A percentile compares a stretch with the other conserved stretches of the same genome.
phyloP scores from a whole-genome alignment of 2,888 invertebrate species.

The Junonia oenone region DNA sequence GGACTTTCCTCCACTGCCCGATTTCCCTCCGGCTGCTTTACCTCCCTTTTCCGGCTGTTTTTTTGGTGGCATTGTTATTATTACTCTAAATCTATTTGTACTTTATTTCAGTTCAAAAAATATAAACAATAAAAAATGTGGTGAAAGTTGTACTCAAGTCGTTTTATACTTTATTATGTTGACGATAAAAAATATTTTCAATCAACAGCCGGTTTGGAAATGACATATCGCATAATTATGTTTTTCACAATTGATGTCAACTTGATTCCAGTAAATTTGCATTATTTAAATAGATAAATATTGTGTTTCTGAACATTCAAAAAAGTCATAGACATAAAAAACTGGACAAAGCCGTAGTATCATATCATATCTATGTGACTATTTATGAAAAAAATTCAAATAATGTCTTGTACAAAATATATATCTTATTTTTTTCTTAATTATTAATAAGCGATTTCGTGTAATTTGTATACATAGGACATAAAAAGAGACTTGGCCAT shows the following conservation, averaged over 20 bases:
- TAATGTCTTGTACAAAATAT: too few species aligned
- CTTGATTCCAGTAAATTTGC: neutral
- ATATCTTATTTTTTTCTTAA: too few species aligned
- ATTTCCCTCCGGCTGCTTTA: slow-evolving; percentile 62
- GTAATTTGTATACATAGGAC: too few species aligned
- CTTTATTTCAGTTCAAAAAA: neutral
- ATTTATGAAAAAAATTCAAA: too few species aligned
- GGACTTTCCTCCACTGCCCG: slow-evolving; percentile 46
- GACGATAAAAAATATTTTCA: neutral
- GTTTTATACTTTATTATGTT: neutral
- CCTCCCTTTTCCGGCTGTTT: slow-evolving; percentile 81
- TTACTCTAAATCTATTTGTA: neutral
- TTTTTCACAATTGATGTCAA: neutral
- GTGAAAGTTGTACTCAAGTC: neutral
- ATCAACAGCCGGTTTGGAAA: neutral
- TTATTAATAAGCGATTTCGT: too few species aligned
- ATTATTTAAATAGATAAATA: too few species aligned
- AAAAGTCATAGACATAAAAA: too few species aligned
- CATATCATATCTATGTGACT: too few species aligned
- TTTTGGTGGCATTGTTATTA: slow-evolving; percentile 84
- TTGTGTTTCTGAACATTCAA: too few species aligned
- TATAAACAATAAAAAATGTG: neutral
- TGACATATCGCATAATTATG: neutral
- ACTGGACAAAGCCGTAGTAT: neutral
- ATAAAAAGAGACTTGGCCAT: too few species aligned